Evolutionary conservation across 2,888 invertebrate species (phyloP), one percentile per base, ranked within the genome.

Genomic region (Tupiocoris notatus): DNA sequence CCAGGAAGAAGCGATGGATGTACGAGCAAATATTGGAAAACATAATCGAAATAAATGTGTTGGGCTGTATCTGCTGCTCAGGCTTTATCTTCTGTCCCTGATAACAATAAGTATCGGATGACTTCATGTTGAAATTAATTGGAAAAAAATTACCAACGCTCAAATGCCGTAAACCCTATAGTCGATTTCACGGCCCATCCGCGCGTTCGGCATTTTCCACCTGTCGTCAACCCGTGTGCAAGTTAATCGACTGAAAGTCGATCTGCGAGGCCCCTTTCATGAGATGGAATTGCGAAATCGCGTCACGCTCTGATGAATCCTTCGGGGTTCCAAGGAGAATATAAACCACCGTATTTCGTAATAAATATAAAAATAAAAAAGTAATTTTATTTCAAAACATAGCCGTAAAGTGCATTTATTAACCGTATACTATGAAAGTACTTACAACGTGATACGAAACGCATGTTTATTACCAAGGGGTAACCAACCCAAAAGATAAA

Each of bases 291-390:
- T 39, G 39, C 39, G 39, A 12, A 39, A 39, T 39, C 39, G 39
- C 3, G 6, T 39, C 39, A 12, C 3, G n/a, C n/a, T n/a, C n/a
- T n/a, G n/a, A n/a, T n/a, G n/a, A n/a, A 16, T 54, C 16, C 54
- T 54, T 54, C 54, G 9, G 56, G 66, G 66, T 56, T 6, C 16
- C 21, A 56, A 66, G 39, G 24, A 20, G 56, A 61, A 9, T 71
- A n/a, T 16, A 23, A 61, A 71, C 23, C 20, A 24, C 62, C 1
- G 6, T 58, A 25, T 71, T 59, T 22, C 64, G 20, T 20, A 63
- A 73, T 73, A 73, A 73, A 73, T 75, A 75, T 75, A 75, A 75
- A 75, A 75, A 75, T 75, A 75, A 75, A 75, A 75, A 75, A 75
- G 64, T 75, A 57, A 65, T 75, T 73, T 73, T 73, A 73, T 73